Evolutionary conservation across 2,113 vertebrate genomes (phyloP).

Genomic region (Saccopteryx bilineata): DNA sequence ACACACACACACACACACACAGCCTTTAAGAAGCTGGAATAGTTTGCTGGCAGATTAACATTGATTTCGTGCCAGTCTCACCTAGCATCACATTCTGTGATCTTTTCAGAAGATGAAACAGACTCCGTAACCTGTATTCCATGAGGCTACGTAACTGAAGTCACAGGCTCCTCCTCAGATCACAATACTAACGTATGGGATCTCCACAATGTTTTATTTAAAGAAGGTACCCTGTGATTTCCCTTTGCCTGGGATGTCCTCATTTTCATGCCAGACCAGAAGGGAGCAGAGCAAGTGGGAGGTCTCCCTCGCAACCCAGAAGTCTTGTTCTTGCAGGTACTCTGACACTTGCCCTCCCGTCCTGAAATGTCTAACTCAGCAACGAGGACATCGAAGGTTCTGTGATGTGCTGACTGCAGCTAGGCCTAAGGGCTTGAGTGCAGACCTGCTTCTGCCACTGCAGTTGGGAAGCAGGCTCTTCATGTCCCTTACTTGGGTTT

Average conservation of each 20-base stretch:
- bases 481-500: neutral
- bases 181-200: neutral
- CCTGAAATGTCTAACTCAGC: neutral
- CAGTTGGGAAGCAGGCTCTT: neutral
- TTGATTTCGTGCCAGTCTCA: conserved; percentile 67
- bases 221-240: neutral
- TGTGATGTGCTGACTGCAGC: neutral
- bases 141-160: conserved; percentile 15
- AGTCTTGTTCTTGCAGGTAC: too few relatives aligned
- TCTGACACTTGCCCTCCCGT: neutral
- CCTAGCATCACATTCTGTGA: conserved; percentile 27
- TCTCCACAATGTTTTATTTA: neutral
- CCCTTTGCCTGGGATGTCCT: neutral
- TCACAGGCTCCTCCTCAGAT: neutral
- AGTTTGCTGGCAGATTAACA: conserved; percentile 43
- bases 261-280: neutral
- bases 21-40: neutral
- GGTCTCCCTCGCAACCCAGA: neutral
- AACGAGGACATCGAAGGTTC: neutral
- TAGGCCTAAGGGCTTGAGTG: neutral
- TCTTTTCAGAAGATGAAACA: conserved; percentile 68
- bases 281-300: neutral
- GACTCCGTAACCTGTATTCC: neutral
- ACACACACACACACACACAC: neutral
- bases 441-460: neutral